Conservation (phyloP, 2,113 vertebrate species). For the Dolichotis patagonum region DNA sequence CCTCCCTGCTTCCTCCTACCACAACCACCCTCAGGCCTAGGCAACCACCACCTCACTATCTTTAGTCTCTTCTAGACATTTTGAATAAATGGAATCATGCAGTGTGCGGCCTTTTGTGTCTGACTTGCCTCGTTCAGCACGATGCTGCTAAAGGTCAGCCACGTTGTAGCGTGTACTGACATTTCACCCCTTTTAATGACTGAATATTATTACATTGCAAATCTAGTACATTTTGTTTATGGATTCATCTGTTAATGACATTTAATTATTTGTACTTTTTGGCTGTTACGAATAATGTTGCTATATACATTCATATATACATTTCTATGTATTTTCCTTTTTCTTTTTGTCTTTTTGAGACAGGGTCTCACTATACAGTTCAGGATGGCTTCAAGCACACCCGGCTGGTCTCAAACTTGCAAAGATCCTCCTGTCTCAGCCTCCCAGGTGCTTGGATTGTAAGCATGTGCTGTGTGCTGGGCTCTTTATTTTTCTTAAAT, state of each 20-base stretch:
- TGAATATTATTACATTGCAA: neutral
- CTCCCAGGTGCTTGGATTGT: no score
- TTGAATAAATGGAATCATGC: no score
- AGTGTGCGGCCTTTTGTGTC: neutral
- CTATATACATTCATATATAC: neutral
- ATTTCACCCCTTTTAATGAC: neutral
- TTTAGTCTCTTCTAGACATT: neutral
- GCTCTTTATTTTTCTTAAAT: neutral
- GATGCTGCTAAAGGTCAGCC: neutral
- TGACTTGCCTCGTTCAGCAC: no score
- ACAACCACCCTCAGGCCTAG: no score
- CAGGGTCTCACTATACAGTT: no score
- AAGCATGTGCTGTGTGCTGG: no score
- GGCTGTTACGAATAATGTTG: neutral
- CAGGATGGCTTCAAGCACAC: no score
- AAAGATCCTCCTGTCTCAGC: no score
- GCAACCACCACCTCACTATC: neutral
- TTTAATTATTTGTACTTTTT: neutral
- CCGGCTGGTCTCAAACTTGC: no score
- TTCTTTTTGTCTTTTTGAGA: no score
- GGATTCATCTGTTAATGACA: neutral
- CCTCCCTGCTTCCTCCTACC: neutral
- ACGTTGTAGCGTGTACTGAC: rapidly evolving
- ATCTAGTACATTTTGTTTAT: neutral
- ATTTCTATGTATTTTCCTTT: neutral